Conservation (phyloP, 2,797 vertebrate species). For the Phyllotis vaccarum region DNA sequence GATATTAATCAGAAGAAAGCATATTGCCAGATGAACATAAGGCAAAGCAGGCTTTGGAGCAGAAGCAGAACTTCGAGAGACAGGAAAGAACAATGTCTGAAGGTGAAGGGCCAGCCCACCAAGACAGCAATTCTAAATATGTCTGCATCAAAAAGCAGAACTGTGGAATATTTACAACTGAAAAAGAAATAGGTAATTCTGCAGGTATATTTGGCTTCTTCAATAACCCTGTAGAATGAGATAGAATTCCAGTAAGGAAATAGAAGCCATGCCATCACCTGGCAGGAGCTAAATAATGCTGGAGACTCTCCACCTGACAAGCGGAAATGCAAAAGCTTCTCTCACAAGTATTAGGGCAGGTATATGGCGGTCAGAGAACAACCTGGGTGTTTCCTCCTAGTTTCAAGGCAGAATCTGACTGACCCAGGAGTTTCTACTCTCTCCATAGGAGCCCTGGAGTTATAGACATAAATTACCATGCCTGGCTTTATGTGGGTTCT, state of each 20-base stretch:
- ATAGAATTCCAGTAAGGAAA: not conserved
- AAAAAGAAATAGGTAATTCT: not conserved
- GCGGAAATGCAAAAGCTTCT: not conserved
- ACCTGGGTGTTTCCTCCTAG: not conserved
- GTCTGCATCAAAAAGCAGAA: not conserved
- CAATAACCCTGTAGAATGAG: not conserved
- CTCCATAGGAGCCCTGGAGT: not conserved
- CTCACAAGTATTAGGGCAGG: too few relatives aligned
- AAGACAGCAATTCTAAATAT: not conserved
- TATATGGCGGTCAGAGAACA: not conserved
- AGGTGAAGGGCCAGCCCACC: not conserved
- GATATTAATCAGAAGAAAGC: not conserved
- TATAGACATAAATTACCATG: not conserved
- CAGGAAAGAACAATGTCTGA: not conserved
- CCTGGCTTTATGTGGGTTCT: not conserved
- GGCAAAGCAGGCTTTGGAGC: not conserved
- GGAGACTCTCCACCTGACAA: not conserved
- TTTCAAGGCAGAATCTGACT: not conserved
- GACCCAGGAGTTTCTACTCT: not conserved
- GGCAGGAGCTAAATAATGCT: not conserved
- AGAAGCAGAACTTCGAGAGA: not conserved
- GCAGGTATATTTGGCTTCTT: not conserved
- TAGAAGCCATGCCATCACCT: not conserved
- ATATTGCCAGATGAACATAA: not conserved
- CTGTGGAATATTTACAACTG: not conserved